Percentiles rank a stretch among this genome's conserved stretches.
Evolutionary conservation across 92 coral and sea anemone species (phyloP).

Genomic region (Montipora capitata): DNA sequence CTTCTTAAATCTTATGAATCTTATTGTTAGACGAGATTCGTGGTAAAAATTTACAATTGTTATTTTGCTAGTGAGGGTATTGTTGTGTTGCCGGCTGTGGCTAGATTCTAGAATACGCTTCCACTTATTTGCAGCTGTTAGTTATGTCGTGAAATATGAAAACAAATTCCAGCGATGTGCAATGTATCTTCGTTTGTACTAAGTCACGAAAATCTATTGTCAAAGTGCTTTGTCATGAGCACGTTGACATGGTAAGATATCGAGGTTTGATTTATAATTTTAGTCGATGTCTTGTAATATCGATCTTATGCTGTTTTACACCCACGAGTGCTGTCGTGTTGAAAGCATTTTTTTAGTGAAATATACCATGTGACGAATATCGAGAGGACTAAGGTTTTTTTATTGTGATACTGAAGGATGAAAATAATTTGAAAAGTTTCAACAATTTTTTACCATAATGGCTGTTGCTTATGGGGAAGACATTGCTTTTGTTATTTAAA

Average conservation of each 20-base stretch:
- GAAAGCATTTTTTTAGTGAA: neutral
- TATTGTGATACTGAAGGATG: no score
- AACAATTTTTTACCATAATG: no score
- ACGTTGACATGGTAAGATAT: neutral
- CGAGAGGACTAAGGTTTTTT: no score
- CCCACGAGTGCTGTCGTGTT: neutral
- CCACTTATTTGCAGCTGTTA: neutral
- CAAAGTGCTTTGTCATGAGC: constrained; percentile 38
- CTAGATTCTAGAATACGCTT: no score
- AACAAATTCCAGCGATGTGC: neutral
- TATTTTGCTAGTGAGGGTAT: no score
- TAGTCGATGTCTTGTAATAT: neutral
- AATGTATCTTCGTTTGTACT: neutral
- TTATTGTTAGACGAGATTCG: no score
- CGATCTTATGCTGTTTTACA: neutral
- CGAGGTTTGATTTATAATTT: constrained; percentile 11
- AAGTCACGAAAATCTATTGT: neutral
- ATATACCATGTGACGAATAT: neutral
- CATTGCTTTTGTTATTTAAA: no score
- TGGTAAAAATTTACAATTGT: no score
- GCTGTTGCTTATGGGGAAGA: no score
- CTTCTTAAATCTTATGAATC: neutral
- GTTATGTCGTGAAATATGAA: neutral
- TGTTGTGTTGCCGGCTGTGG: no score
- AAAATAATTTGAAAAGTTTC: no score